Evolutionary conservation across 2,888 invertebrate species (phyloP), one percentile per base, ranked within the genome.

Genomic region (Temnothorax unifasciatus): DNA sequence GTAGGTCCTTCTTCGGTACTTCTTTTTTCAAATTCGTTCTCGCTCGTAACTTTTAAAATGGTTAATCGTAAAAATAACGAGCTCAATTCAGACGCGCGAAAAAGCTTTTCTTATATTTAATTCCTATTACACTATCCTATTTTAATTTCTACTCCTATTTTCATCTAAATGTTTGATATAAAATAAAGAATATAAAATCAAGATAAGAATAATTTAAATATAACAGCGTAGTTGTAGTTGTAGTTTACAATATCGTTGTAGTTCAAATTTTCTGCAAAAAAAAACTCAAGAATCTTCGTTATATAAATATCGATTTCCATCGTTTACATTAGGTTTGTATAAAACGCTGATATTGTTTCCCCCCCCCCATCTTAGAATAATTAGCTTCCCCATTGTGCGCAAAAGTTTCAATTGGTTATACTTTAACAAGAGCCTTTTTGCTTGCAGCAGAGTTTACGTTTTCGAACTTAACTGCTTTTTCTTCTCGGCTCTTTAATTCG

Each of bases 1-100:
- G 29, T 29, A 85, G 84, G 64, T 82, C 82, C 82, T 85, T 83
- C 79, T 85, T 84, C 84, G 61, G 29, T 50, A 81, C 34, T 52
- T 15, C 82, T 71, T 57, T 71, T 71, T 87, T 87, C 75, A 8
- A 64, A 41, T 83, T 75, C 76, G 71, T 84, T 84, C 47, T 44
- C 59, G 63, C 64, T 29, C 73, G 74, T 66, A 84, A 71, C 69
- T 84, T 84, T 54, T 25, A 18, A 57, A 68, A 76, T 9, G 18
- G 25, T 13, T 29, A 6, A 57, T 66, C 11, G 29, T 21, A 44
- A 59, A 73, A 59, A n/a, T 38, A 47, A 34, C 29, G 47, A n/a
- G 18, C 13, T 52, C n/a, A 29, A 3, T 44, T 38, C 21, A 0
- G 6, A 29, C 9, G n/a, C n/a, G n/a, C n/a, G 34, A 38, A 21